Evolutionary conservation across 2,113 vertebrate species (phyloP).

Genomic region (Oreochromis spilurus): DNA sequence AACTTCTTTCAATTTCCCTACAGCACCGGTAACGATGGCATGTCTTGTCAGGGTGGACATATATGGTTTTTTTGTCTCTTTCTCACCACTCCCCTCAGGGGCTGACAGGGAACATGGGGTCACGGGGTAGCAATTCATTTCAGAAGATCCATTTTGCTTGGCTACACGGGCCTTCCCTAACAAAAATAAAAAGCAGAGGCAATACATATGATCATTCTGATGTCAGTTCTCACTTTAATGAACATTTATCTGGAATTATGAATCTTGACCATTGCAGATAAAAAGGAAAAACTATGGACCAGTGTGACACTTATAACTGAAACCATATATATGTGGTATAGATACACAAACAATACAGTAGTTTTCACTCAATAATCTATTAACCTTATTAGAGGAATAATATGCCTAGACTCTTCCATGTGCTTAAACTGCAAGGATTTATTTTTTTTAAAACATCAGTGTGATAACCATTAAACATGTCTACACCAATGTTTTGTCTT

Average conservation of each 20-base stretch:
- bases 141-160: slow-evolving; percentile 15
- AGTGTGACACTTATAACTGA: accelerated
- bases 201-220: not conserved
- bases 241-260: not conserved
- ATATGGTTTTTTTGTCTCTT: slow-evolving; percentile 51
- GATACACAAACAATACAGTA: not conserved
- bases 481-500: not conserved
- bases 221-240: not conserved
- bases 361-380: not conserved
- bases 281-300: not conserved
- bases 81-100: slow-evolving; percentile 38
- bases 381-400: not conserved
- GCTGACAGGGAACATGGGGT: slow-evolving; percentile 66
- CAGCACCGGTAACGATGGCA: not conserved
- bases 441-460: not conserved
- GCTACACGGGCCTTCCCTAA: slow-evolving; percentile 21
- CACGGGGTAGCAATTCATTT: slow-evolving; percentile 3
- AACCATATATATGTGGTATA: not conserved
- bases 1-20: slow-evolving; percentile 10
- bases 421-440: not conserved
- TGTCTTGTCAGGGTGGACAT: slow-evolving; percentile 20
- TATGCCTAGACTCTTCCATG: not conserved
- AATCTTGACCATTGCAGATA: not conserved
- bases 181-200: not conserved
- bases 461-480: not conserved